phyloP scores from a whole-genome alignment of 2,888 invertebrate genomes.

The Willowsia nigromaculata region DNA sequence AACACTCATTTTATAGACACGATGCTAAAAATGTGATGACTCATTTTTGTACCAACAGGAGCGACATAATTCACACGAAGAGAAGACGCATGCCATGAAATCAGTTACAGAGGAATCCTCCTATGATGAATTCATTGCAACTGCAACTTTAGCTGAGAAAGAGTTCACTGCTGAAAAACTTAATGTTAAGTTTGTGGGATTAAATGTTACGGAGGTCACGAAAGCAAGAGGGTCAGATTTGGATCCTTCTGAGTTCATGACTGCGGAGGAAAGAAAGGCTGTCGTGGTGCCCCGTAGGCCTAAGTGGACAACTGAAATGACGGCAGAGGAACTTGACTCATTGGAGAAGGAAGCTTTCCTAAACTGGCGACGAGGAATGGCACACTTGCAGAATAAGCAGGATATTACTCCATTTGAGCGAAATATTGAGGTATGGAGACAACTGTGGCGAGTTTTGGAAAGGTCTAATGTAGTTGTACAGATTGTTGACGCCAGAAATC shows the following conservation, averaged over 20 bases:
- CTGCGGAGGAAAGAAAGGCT: constrained; percentile 75
- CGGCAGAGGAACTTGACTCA: constrained; percentile 88
- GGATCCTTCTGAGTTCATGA: constrained; percentile 75
- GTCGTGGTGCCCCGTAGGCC: constrained; percentile 83
- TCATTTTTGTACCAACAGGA: constrained; percentile 71
- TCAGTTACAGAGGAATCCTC: constrained; percentile 92
- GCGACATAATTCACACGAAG: constrained; percentile 70
- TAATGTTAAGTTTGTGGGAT: constrained; percentile 88
- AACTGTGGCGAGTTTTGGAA: constrained; percentile 99
- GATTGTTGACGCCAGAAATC: constrained; percentile 98
- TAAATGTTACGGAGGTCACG: constrained; percentile 83
- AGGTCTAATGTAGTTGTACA: constrained; percentile 94
- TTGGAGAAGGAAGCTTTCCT: constrained; percentile 92
- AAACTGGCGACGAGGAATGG: constrained; percentile 92
- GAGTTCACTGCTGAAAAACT: constrained; percentile 93
- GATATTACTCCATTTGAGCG: constrained; percentile 97
- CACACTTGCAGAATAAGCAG: constrained; percentile 88
- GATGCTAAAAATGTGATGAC: too few species aligned
- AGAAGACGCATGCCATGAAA: constrained; percentile 71
- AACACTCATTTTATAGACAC: background rate
- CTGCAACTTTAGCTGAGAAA: constrained; percentile 95
- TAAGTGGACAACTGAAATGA: constrained; percentile 87
- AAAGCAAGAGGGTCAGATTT: constrained; percentile 81
- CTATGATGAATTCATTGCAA: constrained; percentile 96
- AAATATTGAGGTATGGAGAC: constrained; percentile 98